A percentile compares a stretch with the other conserved stretches of the same genome.
phyloP scores from a whole-genome alignment of 2,797 vertebrate species.

The Danionella dracula region DNA sequence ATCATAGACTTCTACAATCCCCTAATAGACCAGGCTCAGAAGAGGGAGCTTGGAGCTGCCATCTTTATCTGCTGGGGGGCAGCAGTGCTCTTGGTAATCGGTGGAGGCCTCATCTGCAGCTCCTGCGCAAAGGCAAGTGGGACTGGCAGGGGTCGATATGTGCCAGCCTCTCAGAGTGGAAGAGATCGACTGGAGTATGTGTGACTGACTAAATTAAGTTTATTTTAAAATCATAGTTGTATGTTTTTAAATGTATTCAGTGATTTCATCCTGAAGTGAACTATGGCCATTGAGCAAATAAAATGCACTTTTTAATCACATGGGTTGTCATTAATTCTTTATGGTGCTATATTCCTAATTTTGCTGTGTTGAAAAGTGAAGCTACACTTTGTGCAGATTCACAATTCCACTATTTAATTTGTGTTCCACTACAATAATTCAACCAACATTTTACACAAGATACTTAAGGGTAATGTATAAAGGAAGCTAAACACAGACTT shows the following conservation, averaged over 20 bases:
- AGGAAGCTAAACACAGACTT: no score
- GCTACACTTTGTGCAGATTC: no score
- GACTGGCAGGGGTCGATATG: background rate
- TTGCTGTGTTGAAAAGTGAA: no score
- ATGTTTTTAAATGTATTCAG: background rate
- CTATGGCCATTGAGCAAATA: background rate
- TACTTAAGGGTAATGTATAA: no score
- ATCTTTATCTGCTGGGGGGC: constrained; percentile 77
- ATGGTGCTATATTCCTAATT: no score
- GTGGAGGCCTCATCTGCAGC: constrained; percentile 54
- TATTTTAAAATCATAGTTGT: no score
- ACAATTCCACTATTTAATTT: no score
- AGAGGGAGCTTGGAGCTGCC: constrained; percentile 69
- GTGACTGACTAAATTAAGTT: no score
- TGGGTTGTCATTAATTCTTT: no score
- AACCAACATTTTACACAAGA: no score
- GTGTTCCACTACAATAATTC: no score
- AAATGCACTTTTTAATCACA: background rate
- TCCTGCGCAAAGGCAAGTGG: background rate
- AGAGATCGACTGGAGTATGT: constrained; percentile 2
- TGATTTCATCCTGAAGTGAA: constrained; percentile 4
- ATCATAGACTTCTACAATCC: constrained; percentile 78
- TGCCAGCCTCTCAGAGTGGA: constrained; percentile 27
- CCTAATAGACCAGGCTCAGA: constrained; percentile 62
- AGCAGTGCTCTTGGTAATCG: constrained; percentile 65